Evolutionary conservation across 1,140 invertebrate species (phyloP), one percentile per base, ranked within the genome.

Genomic region (Pteromalus puparum): DNA sequence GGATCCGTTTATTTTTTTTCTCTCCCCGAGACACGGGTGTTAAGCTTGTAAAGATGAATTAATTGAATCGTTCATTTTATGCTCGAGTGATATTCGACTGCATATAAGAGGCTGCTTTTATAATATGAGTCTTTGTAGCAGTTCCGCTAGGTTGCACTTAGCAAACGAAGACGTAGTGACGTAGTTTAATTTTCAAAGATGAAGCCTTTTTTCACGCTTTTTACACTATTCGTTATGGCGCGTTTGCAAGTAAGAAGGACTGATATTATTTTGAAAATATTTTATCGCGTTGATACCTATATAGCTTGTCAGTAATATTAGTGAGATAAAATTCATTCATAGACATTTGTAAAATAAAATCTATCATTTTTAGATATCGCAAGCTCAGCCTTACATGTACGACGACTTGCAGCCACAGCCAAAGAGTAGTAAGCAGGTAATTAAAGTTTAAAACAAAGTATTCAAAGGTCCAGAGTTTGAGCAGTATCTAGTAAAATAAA

Each of bases 111-210:
- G 61, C n/a, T 10, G 61, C 30, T 42, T 79, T 61, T 79, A 42
- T 68, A 24, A 79, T 79, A 79, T 79, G 28, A 79, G 18, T 67
- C 77, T 68, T 68, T 79, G 28, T 78, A 79, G 77, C 15, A 68
- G 61, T 79, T 68, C 65, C 28, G 61, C 61, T 68, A 38, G 53
- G 24, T 79, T 79, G 18, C 53, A 61, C 53, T 61, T n/a, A 5
- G 21, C 21, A 34, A 79, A 79, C 77, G 30, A 42, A n/a, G 30
- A 68, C 30, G 21, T 65, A 42, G 61, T 42, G n/a, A 68, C 30
- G n/a, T 67, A 38, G 18, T 79, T 13, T 12, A 12, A 67, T 6
- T 26, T 30, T 1, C 61, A n/a, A 79, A 1, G 10, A 79, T 79
- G 77, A 61, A 38, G 38, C 61, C 65, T 18, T 79, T 30, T 30